Conservation (phyloP, 2,797 vertebrate genomes). For the Phoeniculus purpureus region DNA sequence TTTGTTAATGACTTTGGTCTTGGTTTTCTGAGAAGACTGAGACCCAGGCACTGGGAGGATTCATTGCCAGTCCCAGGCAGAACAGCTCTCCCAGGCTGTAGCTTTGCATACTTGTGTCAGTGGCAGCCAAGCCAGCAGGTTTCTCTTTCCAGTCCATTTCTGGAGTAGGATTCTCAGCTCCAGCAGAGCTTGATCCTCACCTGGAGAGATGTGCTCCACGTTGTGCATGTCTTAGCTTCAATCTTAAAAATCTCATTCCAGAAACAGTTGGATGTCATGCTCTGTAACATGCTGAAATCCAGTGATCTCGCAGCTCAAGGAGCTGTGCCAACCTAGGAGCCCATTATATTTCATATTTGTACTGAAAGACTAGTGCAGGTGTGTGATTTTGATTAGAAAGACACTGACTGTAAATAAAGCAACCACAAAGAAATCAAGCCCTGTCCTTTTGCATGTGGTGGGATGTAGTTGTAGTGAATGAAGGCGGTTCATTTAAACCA, state of each 20-base stretch:
- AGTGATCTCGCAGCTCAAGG: background rate
- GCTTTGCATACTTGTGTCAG: background rate
- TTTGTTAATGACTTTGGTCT: background rate
- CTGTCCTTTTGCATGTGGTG: background rate
- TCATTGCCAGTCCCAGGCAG: background rate
- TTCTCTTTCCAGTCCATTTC: background rate
- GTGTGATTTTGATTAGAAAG: background rate
- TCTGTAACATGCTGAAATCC: background rate
- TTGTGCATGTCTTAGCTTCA: background rate
- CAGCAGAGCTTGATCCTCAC: background rate
- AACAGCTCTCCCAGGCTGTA: background rate
- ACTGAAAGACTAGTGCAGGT: background rate
- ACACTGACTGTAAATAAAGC: background rate
- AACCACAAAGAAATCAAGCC: background rate
- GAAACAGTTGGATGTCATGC: background rate
- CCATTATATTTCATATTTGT: background rate
- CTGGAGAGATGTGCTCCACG: background rate
- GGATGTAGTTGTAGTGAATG: conserved; percentile 35
- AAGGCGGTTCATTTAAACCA: conserved; percentile 55
- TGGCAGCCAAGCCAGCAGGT: background rate
- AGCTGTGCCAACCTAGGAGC: background rate
- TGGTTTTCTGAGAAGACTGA: background rate
- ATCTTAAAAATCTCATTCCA: background rate
- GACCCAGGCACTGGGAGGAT: background rate
- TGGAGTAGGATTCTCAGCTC: background rate